Evolutionary conservation across 1,140 invertebrate species (phyloP), one percentile per base, ranked within the genome.

Genomic region (Drosophila varians): DNA sequence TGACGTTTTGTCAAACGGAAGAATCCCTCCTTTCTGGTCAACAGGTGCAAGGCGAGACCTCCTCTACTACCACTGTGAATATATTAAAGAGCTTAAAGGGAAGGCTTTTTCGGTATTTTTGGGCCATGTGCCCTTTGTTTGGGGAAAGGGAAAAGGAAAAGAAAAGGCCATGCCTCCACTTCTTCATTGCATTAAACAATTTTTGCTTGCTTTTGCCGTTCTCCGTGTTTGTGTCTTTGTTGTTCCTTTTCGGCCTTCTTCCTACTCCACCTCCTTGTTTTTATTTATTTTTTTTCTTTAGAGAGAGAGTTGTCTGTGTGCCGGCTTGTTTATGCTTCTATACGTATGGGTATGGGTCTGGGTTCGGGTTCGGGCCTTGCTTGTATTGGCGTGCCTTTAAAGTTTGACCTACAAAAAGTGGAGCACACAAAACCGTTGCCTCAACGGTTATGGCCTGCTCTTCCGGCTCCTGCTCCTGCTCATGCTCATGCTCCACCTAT

Each of bases 321-420:
- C 60, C 43, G 66, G 47, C 34, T 66, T 70, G 46, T 76, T 54
- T 72, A 53, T 57, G 57, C 40, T 70, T 42, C 18, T 64, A n/a
- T 42, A 18, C 38, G 61, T 28, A 62, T 43, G 26, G 47, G 12
- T 49, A 31, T 54, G 49, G 34, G 40, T 47, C 48, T 43, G 26
- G 47, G 12, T 49, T 31, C 51, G 49, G 34, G 40, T 47, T 34
- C 34, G 56, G 55, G 12, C 48, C 28, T 3, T 36, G 49, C 48
- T 28, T 76, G 49, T 73, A 53, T 69, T 65, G 28, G 36, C 54
- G 56, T 64, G 58, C 45, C 53, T 61, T 80, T 80, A 73, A 80
- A 71, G 60, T 75, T 72, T 75, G 77, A 82, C 77, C 77, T 82
- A 77, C 75, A 77, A 77, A 77, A 77, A 68, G 68, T 72, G 55